Conservation (phyloP, 2,113 vertebrate species). For the Chloebia gouldiae region DNA sequence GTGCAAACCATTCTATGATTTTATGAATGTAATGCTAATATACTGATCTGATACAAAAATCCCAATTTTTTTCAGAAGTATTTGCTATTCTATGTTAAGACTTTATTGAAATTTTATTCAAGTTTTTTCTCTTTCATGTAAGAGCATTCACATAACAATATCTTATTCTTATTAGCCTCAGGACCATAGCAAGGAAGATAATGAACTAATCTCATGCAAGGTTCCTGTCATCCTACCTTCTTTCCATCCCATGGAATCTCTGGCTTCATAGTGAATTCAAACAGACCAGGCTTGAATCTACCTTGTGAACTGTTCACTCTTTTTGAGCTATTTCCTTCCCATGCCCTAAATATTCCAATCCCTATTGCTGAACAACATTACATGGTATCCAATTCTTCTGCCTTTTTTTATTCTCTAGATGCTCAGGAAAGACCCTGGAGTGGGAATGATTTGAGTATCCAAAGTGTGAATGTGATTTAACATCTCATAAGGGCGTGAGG, state of each 20-base stretch:
- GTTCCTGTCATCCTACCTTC: not conserved
- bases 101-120: not conserved
- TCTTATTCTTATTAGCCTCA: not conserved
- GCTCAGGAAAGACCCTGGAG: not conserved
- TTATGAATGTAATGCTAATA: not conserved
- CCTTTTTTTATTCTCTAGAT: not conserved
- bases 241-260: not conserved
- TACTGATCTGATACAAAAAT: not conserved
- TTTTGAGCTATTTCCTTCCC: not conserved
- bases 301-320: not conserved
- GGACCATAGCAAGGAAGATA: not conserved
- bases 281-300: not conserved
- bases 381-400: not conserved
- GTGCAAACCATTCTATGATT: not conserved
- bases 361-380: not conserved
- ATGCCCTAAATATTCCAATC: not conserved
- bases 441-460: not conserved
- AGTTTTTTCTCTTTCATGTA: not conserved
- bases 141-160: not conserved
- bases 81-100: not conserved
- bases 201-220: not conserved
- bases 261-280: not conserved
- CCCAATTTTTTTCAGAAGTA: not conserved
- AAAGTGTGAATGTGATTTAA: not conserved
- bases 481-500: not conserved